Evolutionary conservation across 2,888 invertebrate genomes (phyloP).

Genomic region (Neoascia interrupta): DNA sequence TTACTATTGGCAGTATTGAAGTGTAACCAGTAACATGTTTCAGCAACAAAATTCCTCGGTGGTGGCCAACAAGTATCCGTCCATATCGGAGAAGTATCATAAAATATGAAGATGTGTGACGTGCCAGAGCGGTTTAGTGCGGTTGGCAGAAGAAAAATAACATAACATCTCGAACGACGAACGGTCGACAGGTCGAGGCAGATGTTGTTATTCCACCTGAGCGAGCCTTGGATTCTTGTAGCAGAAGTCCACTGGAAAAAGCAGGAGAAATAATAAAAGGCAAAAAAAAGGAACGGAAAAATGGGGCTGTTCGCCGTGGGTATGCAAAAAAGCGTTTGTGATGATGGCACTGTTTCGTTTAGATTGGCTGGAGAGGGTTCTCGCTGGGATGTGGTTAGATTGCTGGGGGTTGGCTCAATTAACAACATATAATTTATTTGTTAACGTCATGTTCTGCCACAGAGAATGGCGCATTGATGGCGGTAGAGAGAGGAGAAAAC

Average conservation of each 20-base stretch:
- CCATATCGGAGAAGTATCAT: constrained; percentile 16
- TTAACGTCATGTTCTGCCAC: constrained; percentile 41
- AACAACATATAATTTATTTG: constrained; percentile 62
- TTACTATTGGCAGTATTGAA: constrained; percentile 27
- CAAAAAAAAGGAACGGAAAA: constrained; percentile 32
- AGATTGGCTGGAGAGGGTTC: constrained; percentile 60
- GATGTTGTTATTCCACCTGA: constrained; percentile 68
- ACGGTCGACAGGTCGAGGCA: constrained; percentile 70
- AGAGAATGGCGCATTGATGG: background rate
- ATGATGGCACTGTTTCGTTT: constrained; percentile 60
- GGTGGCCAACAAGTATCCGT: constrained; percentile 48
- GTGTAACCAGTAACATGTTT: constrained; percentile 65
- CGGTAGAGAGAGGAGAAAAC: background rate
- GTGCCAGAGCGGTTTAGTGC: constrained; percentile 37
- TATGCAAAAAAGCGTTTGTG: constrained; percentile 67
- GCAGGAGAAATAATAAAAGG: background rate
- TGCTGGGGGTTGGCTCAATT: constrained; percentile 65
- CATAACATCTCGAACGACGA: constrained; percentile 50
- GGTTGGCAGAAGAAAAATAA: constrained; percentile 71
- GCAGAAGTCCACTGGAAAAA: constrained; percentile 20
- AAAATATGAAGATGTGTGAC: constrained; percentile 67
- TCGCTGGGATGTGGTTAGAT: constrained; percentile 68
- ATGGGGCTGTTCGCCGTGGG: constrained; percentile 59
- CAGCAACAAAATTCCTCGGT: constrained; percentile 56
- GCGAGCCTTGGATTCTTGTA: constrained; percentile 50